These are phyloP conservation scores for Gymnoscopelus microlampas DNA, from an alignment of 2,797 vertebrate genomes.

Conservation along the genomic window DNA sequence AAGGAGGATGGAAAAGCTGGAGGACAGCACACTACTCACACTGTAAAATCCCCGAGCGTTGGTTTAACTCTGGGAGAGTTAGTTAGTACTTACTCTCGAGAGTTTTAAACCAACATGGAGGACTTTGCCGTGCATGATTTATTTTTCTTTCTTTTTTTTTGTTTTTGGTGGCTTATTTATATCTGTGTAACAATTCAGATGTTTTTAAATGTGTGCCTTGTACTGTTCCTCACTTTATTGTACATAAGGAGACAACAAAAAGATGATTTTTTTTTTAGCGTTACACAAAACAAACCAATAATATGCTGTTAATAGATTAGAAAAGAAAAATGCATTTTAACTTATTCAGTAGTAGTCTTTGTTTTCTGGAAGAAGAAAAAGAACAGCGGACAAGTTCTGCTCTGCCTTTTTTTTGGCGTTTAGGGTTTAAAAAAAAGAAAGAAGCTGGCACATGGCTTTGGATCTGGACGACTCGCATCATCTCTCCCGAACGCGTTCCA, in stretches of 20 bases:
- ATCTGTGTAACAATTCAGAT: slow-evolving; percentile 77
- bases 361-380: slow-evolving; percentile 44
- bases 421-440: neutral
- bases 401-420: slow-evolving; percentile 51
- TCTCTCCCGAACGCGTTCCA: slow-evolving; percentile 13
- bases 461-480: slow-evolving; percentile 10
- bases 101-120: too few species aligned
- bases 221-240: slow-evolving; percentile 90
- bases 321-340: slow-evolving; percentile 88
- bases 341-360: slow-evolving; percentile 82
- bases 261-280: slow-evolving; percentile 61
- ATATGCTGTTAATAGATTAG: slow-evolving; percentile 86
- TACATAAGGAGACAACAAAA: slow-evolving; percentile 81
- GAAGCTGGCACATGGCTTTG: slow-evolving; percentile 32
- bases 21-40: slow-evolving; percentile 64
- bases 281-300: slow-evolving; percentile 77
- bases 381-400: slow-evolving; percentile 39
- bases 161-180: slow-evolving; percentile 77
- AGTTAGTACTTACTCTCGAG: too few species aligned
- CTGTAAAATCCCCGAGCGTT: too few species aligned
- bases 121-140: too few species aligned
- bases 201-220: slow-evolving; percentile 91
- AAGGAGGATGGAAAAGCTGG: slow-evolving; percentile 53
- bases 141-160: slow-evolving; percentile 29
- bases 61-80: too few species aligned